Conservation (phyloP, 2,797 vertebrate species). For the Cirrhinus molitorella region DNA sequence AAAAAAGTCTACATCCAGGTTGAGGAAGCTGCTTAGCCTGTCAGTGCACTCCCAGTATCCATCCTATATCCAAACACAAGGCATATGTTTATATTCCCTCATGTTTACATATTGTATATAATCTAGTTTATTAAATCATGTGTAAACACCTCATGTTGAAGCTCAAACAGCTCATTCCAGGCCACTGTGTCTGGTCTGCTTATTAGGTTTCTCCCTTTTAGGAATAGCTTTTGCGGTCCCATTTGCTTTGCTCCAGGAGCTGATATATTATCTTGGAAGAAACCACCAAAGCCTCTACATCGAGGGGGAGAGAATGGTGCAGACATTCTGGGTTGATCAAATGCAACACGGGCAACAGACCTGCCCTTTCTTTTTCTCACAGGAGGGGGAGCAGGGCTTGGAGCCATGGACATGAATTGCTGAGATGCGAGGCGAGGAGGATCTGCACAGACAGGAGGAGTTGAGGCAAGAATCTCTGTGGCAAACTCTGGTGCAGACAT, state of each 20-base stretch:
- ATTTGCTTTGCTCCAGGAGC: neutral
- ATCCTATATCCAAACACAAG: constrained; percentile 72
- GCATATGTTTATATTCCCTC: neutral
- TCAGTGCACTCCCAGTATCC: constrained; percentile 85
- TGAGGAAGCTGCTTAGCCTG: constrained; percentile 77
- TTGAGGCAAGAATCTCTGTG: neutral
- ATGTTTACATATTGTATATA: neutral
- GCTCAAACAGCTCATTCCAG: constrained; percentile 75
- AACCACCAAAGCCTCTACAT: neutral
- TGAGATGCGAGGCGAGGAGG: neutral
- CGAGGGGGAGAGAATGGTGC: fast-evolving
- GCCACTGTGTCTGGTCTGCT: constrained; percentile 20
- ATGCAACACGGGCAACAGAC: neutral
- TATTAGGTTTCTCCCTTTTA: neutral
- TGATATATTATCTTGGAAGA: neutral
- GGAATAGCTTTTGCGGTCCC: no score
- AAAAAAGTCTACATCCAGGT: constrained; percentile 76
- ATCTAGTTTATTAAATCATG: neutral
- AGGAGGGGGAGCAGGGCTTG: neutral
- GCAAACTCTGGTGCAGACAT: neutral
- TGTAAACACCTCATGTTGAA: constrained; percentile 77
- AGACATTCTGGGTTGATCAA: neutral
- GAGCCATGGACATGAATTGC: neutral
- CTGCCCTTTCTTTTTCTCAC: no score
- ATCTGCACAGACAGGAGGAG: neutral